Conservation (phyloP, 1,140 invertebrate genomes). For the Diachasma alloeum region DNA sequence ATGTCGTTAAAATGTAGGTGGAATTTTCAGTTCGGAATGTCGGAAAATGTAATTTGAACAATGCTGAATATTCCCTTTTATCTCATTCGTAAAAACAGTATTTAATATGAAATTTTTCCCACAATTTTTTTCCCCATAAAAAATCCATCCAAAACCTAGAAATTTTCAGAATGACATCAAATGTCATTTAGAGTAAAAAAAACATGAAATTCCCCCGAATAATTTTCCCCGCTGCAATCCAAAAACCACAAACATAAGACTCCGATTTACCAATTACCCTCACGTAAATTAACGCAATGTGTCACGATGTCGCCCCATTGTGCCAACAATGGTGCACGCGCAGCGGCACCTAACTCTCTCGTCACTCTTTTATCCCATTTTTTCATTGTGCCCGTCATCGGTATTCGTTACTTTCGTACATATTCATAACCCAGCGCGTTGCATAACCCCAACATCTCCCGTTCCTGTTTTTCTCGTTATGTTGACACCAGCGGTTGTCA, state of each 20-base stretch:
- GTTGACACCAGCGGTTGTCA: conserved; percentile 35
- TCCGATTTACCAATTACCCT: conserved; percentile 35
- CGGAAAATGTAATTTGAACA: too few relatives aligned
- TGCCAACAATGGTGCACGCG: conserved; percentile 32
- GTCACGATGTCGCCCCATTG: conserved; percentile 40
- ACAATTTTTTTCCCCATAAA: too few relatives aligned
- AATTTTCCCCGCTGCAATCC: too few relatives aligned
- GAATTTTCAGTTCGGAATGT: too few relatives aligned
- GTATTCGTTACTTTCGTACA: conserved; percentile 54
- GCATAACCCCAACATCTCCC: conserved; percentile 42
- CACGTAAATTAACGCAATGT: conserved; percentile 47
- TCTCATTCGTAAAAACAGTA: too few relatives aligned
- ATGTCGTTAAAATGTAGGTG: not conserved
- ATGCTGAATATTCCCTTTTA: too few relatives aligned
- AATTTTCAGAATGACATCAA: too few relatives aligned
- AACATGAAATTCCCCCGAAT: too few relatives aligned
- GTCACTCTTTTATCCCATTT: not conserved
- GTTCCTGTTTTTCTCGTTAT: conserved; percentile 35
- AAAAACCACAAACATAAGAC: too few relatives aligned
- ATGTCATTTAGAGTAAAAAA: too few relatives aligned
- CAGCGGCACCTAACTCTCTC: not conserved
- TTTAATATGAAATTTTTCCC: too few relatives aligned
- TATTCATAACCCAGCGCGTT: conserved; percentile 53
- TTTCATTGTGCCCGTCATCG: conserved; percentile 29
- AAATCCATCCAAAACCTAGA: too few relatives aligned